Evolutionary conservation across 1,140 invertebrate genomes (phyloP), one percentile per base, ranked within the genome.

Genomic region (Heliconius hewitsoni): DNA sequence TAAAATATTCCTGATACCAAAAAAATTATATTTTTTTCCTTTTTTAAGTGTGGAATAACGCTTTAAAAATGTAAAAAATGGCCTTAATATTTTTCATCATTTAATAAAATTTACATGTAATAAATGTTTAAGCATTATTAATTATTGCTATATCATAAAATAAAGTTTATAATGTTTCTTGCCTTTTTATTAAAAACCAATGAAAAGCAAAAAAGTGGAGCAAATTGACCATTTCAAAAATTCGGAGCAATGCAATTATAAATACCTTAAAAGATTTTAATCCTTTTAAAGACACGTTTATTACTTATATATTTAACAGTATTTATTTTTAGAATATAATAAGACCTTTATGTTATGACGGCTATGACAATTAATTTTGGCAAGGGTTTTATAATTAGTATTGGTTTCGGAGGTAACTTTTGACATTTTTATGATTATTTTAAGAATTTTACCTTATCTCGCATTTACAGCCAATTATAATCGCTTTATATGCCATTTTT

Each of bases 321-420:
- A 66, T 66, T 30, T 66, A 27, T 66, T 66, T 60, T 11, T 66
- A 66, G 60, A 30, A 66, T 66, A 16, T 30, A 66, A 66, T 66
- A 30, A 66, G 27, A 66, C 23, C 27, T 66, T 66, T 27, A 30
- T 66, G 23, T 66, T 66, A 66, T 66, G 60, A 66, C 13, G 27
- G 11, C 60, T 30, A 18, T 3, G 11, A 16, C 27, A 30, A 18
- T 66, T 66, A 66, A 66, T 30, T 60, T 66, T 66, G 27, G 60
- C 60, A 66, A 66, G 11, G 27, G 11, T 66, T 30, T 30, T 66
- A 30, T 66, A 66, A 46, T 46, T 66, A 27, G 16, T 66, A 30
- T 27, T 66, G 27, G 27, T 66, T 66, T 66, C 27, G 19, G 57
- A 60, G 57, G 8, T 27, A 60, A 60, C 13, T 66, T 23, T 66